phyloP scores from a whole-genome alignment of 2,888 invertebrate genomes.

The Hartigia nigra region DNA sequence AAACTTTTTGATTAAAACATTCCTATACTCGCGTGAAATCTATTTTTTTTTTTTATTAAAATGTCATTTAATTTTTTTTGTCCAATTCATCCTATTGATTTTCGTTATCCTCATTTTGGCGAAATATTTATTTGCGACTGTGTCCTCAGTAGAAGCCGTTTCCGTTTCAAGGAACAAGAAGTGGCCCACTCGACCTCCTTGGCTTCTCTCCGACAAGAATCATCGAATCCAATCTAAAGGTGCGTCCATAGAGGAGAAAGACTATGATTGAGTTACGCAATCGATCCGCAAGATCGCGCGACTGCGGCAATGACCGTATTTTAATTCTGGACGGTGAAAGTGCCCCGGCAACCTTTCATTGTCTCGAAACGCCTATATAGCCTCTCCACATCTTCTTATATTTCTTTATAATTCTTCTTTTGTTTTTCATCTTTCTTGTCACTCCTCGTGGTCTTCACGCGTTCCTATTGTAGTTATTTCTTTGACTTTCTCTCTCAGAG shows the following conservation, averaged over 20 bases:
- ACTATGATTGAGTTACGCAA: not conserved
- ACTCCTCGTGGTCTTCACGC: not conserved
- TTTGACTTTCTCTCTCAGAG: not conserved
- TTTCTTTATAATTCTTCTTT: not conserved
- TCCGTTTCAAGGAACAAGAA: not conserved
- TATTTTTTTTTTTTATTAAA: too few species aligned
- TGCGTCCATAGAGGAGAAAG: not conserved
- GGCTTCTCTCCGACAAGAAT: not conserved
- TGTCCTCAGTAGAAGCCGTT: not conserved
- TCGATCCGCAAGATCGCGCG: constrained; percentile 9
- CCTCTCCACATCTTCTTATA: not conserved
- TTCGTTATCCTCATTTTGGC: not conserved
- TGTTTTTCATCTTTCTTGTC: not conserved
- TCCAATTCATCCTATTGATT: not conserved
- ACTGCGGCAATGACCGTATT: constrained; percentile 16
- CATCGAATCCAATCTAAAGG: not conserved
- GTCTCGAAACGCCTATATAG: not conserved
- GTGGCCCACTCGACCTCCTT: not conserved
- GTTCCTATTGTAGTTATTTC: not conserved
- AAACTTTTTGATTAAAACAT: not conserved
- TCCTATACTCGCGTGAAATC: too few species aligned
- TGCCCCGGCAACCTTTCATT: constrained; percentile 13
- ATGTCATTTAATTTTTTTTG: too few species aligned
- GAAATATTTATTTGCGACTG: not conserved
- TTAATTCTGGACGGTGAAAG: constrained; percentile 14